Evolutionary conservation across 2,113 vertebrate species (phyloP).

Genomic region (Siniperca knerii): DNA sequence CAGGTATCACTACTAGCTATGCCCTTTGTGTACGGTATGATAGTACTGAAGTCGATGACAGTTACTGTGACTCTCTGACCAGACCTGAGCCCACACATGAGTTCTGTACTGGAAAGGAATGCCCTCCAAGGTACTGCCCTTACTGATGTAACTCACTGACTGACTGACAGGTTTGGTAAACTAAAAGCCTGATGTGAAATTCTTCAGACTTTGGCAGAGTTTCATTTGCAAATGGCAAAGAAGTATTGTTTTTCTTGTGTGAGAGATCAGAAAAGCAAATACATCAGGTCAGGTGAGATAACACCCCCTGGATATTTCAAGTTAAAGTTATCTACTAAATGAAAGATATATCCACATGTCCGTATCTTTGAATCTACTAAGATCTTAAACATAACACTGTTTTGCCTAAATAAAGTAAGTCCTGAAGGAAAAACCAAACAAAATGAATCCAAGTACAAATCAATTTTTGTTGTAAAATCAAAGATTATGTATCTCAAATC

Average conservation of each 20-base stretch:
- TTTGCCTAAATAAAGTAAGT: too few species aligned
- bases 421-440: too few species aligned
- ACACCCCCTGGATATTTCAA: background rate
- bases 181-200: background rate
- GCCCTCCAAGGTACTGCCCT: constrained; percentile 87
- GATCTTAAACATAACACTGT: background rate
- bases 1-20: constrained; percentile 89
- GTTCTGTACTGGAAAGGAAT: constrained; percentile 91
- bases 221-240: background rate
- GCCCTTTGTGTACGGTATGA: constrained; percentile 89
- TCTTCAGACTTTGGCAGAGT: background rate
- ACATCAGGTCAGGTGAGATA: background rate
- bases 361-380: background rate
- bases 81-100: constrained; percentile 90
- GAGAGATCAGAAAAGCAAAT: background rate
- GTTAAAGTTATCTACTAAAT: background rate
- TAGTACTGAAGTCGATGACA: constrained; percentile 89
- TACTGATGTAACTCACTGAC: background rate
- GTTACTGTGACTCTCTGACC: constrained; percentile 88
- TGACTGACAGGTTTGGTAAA: background rate
- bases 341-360: background rate
- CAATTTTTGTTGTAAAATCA: background rate
- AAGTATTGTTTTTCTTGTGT: background rate
- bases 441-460: background rate
- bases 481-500: background rate